Percentiles rank a stretch among this genome's conserved stretches.
Evolutionary conservation across 1,140 invertebrate genomes (phyloP).

Genomic region (Zaprionus davidi): DNA sequence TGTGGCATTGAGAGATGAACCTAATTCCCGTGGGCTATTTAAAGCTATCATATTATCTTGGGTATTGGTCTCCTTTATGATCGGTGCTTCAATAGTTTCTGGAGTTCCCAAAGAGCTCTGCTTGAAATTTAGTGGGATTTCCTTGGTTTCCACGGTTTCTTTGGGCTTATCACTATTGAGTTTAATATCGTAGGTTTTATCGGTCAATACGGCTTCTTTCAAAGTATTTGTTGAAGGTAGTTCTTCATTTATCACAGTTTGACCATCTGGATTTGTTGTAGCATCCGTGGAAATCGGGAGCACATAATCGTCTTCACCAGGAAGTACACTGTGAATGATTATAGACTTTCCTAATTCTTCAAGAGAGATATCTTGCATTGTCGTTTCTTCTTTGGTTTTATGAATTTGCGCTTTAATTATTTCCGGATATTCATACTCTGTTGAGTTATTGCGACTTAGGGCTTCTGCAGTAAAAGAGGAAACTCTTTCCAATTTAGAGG

Average conservation of each 20-base stretch:
- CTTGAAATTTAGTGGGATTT: background rate
- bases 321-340: conserved; percentile 35
- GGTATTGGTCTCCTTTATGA: background rate
- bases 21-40: background rate
- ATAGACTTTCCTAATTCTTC: conserved; percentile 28
- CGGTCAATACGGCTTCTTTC: background rate
- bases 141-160: background rate
- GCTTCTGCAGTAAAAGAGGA: background rate
- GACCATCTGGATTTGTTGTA: background rate
- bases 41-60: background rate
- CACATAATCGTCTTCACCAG: conserved; percentile 37
- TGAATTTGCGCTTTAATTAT: background rate
- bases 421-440: background rate
- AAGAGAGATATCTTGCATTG: background rate
- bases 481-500: background rate
- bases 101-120: background rate
- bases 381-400: background rate
- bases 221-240: background rate
- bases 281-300: background rate
- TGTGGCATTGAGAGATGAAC: background rate
- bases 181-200: background rate
- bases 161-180: background rate
- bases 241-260: background rate
- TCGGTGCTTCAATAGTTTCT: background rate
- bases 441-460: background rate